Conservation (phyloP, 2,113 vertebrate genomes). For the Paralichthys olivaceus region DNA sequence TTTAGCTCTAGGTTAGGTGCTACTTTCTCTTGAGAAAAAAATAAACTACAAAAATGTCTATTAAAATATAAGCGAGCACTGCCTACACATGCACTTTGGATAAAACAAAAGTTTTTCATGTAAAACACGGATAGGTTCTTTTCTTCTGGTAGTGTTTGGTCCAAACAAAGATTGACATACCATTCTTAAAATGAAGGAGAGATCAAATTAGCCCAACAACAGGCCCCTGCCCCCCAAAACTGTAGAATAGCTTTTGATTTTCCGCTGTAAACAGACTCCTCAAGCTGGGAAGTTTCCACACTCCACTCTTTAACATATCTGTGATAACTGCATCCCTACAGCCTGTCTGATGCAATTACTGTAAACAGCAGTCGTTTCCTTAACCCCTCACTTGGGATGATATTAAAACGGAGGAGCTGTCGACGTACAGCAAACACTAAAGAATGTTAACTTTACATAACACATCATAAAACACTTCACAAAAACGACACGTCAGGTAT, state of each 20-base stretch:
- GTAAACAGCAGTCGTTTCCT: neutral
- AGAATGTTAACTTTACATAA: neutral
- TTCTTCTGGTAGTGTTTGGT: neutral
- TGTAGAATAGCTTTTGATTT: constrained; percentile 33
- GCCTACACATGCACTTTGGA: neutral
- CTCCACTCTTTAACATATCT: constrained; percentile 27
- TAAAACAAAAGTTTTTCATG: neutral
- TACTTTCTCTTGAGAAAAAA: constrained; percentile 4
- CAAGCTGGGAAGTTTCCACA: constrained; percentile 57
- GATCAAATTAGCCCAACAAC: constrained; percentile 29
- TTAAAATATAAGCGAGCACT: neutral
- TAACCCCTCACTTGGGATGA: neutral
- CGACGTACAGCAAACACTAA: neutral
- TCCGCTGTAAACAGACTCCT: constrained; percentile 41
- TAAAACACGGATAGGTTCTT: neutral
- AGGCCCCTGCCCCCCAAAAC: constrained; percentile 18
- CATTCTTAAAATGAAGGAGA: constrained; percentile 19
- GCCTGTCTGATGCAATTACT: neutral
- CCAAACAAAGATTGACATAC: constrained; percentile 11
- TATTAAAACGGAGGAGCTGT: neutral
- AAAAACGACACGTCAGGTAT: neutral
- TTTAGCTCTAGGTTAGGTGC: constrained; percentile 5
- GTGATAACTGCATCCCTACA: constrained; percentile 10
- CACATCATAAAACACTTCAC: neutral
- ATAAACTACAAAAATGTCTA: neutral